A percentile compares a stretch with the other conserved stretches of the same genome.
Evolutionary conservation across 2,113 vertebrate genomes (phyloP).

Genomic region (Capra hircus): DNA sequence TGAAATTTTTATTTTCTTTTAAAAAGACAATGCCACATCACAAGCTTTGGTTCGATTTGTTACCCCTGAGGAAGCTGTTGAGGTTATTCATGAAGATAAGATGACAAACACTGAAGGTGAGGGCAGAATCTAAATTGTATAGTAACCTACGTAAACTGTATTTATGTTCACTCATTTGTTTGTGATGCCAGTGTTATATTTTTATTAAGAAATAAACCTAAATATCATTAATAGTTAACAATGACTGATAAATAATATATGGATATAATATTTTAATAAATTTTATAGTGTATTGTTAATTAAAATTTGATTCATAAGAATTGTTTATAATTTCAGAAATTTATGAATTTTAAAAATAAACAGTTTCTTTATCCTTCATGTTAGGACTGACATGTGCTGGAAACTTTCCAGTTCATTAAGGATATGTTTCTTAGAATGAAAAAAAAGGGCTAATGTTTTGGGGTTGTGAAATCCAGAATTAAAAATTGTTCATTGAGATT

Average conservation of each 20-base stretch:
- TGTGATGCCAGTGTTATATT: not conserved
- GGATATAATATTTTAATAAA: not conserved
- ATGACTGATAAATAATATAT: not conserved
- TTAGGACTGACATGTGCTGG: not conserved
- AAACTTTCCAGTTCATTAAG: not conserved
- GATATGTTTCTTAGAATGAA: not conserved
- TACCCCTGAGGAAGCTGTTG: not conserved
- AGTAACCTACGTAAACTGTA: not conserved
- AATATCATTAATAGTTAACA: not conserved
- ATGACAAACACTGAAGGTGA: slow-evolving; percentile 63
- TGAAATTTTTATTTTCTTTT: slow-evolving; percentile 23
- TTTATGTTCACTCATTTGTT: not conserved
- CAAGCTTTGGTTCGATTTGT: not conserved
- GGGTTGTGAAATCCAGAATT: not conserved
- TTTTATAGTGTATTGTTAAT: not conserved
- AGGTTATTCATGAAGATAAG: slow-evolving; percentile 38
- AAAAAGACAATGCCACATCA: slow-evolving; percentile 30
- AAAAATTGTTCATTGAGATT: not conserved
- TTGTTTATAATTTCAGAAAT: not conserved
- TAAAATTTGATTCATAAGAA: not conserved
- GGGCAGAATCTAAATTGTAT: not conserved
- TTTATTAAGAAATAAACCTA: not conserved
- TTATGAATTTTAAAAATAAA: not conserved
- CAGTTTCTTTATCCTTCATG: not conserved
- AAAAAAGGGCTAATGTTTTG: not conserved